Conservation (phyloP, 2,888 invertebrate species). For the Seira ritae region DNA sequence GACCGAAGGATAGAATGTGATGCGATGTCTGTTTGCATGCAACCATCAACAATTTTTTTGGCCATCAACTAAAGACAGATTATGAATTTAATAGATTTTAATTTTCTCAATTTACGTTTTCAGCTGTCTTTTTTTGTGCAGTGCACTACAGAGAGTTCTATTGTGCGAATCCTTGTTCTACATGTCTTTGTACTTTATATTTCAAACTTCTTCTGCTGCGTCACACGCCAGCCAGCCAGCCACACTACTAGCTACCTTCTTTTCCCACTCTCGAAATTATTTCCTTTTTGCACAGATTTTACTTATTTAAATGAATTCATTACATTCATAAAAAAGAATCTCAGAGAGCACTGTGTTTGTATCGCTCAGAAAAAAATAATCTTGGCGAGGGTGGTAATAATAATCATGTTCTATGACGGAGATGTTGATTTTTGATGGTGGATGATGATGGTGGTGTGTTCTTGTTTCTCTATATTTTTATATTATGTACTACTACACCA, state of each 20-base stretch:
- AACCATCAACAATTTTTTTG: slow-evolving; percentile 37
- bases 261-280: background rate
- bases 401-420: slow-evolving; percentile 51
- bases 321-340: background rate
- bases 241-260: slow-evolving; percentile 7
- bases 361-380: slow-evolving; percentile 37
- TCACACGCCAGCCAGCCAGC: background rate
- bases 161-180: background rate
- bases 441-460: slow-evolving; percentile 20
- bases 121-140: slow-evolving; percentile 15
- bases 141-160: background rate
- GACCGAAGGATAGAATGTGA: too few species aligned
- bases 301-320: background rate
- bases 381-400: slow-evolving; percentile 65
- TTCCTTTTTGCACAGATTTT: background rate
- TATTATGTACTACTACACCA: slow-evolving; percentile 3
- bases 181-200: slow-evolving; percentile 10
- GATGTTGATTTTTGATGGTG: slow-evolving; percentile 53
- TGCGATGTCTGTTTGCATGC: slow-evolving; percentile 27
- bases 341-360: background rate
- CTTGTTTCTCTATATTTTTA: background rate
- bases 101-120: slow-evolving; percentile 62
- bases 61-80: slow-evolving; percentile 58
- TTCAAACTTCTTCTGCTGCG: background rate
- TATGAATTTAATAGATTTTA: slow-evolving; percentile 66